Percentiles rank a stretch among this genome's conserved stretches.
These are phyloP conservation scores for Papilio demoleus DNA, from an alignment of 2,888 invertebrate species.

Conservation along the genomic window DNA sequence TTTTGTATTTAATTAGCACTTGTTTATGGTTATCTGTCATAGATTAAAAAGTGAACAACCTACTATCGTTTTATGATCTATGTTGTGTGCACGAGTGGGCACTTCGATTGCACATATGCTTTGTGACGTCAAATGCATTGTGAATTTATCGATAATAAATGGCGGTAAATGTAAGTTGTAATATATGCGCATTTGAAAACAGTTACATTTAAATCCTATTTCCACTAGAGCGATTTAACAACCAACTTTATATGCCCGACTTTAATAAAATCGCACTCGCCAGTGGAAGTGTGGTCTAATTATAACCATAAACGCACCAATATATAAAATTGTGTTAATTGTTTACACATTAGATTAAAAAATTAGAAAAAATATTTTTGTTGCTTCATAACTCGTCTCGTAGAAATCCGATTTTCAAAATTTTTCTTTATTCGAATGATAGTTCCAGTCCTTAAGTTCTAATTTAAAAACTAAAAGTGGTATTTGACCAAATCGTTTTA, in stretches of 20 bases:
- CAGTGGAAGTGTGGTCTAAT: neutral
- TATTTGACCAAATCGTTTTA: no score
- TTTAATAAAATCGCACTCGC: no score
- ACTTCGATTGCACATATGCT: neutral
- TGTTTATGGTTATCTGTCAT: neutral
- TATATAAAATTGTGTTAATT: neutral
- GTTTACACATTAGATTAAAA: neutral
- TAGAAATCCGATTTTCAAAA: no score
- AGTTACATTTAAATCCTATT: neutral
- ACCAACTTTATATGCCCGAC: no score
- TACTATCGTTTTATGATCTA: neutral
- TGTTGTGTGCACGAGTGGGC: neutral
- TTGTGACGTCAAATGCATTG: slow-evolving; percentile 22
- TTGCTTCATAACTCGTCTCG: no score
- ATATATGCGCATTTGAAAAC: neutral
- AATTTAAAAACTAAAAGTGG: no score
- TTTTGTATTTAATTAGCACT: neutral
- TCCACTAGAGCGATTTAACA: neutral
- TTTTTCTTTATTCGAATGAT: no score
- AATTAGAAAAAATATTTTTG: no score
- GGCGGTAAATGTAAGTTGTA: neutral
- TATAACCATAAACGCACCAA: neutral
- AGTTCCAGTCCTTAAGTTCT: no score
- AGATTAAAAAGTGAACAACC: slow-evolving; percentile 16
- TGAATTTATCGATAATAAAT: slow-evolving; percentile 8